These are phyloP conservation scores for Torymus texanus DNA, from an alignment of 2,888 invertebrate genomes.

Conservation along the genomic window DNA sequence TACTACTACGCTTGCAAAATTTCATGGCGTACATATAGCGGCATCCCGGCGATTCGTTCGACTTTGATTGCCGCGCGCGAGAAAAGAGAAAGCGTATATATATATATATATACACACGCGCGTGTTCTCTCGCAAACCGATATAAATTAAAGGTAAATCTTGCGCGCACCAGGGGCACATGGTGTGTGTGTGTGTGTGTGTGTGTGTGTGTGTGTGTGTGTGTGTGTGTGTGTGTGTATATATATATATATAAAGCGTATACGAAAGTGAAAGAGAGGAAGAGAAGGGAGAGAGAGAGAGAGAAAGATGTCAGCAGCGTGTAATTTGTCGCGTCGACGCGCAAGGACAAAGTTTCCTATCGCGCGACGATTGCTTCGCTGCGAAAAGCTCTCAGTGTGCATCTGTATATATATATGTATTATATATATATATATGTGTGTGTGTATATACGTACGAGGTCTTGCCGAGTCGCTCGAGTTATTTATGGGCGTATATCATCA, in stretches of 20 bases:
- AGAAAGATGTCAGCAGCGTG: slow-evolving; percentile 1
- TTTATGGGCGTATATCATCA: slow-evolving; percentile 44
- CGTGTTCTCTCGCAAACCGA: not conserved
- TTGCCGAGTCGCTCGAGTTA: slow-evolving; percentile 27
- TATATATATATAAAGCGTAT: too few relatives aligned
- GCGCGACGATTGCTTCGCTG: slow-evolving; percentile 7
- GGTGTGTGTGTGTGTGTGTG: too few relatives aligned
- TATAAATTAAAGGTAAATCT: slow-evolving; percentile 37
- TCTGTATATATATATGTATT: too few relatives aligned
- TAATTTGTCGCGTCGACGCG: slow-evolving; percentile 25
- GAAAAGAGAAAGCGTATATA: slow-evolving; percentile 28
- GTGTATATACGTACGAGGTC: not conserved
- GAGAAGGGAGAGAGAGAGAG: not conserved
- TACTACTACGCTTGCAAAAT: slow-evolving; percentile 9
- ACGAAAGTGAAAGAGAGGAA: too few relatives aligned
- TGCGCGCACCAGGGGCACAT: not conserved
- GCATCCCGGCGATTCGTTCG: not conserved
- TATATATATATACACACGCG: too few relatives aligned
- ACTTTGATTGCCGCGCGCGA: slow-evolving; percentile 6
- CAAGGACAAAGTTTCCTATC: slow-evolving; percentile 31
- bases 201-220: too few relatives aligned
- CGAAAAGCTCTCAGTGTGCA: slow-evolving; percentile 1
- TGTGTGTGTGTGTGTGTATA: too few relatives aligned
- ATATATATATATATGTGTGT: too few relatives aligned
- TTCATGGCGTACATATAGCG: not conserved